phyloP scores from a whole-genome alignment of 2,113 vertebrate species.

The Leiothrix lutea region DNA sequence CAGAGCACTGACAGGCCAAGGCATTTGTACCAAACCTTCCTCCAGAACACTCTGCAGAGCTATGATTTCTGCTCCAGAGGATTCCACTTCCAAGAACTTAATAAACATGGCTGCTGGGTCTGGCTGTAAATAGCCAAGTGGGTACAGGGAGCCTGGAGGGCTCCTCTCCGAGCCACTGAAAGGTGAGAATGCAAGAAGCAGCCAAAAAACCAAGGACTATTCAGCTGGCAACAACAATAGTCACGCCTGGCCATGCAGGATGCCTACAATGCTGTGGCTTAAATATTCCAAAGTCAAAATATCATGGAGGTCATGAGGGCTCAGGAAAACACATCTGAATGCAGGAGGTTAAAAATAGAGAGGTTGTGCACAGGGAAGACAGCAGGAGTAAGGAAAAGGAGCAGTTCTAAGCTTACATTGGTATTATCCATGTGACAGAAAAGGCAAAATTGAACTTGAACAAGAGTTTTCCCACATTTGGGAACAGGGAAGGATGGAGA shows the following conservation, averaged over 20 bases:
- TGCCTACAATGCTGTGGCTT: not conserved
- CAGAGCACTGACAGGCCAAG: fast-evolving
- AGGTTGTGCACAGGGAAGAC: fast-evolving
- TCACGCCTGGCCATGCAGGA: not conserved
- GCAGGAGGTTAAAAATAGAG: slow-evolving; percentile 36
- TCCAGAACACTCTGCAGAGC: fast-evolving
- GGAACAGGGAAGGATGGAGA: fast-evolving
- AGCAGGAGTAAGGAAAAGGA: not conserved
- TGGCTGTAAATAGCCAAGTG: not conserved
- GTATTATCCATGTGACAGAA: not conserved
- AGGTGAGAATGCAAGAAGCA: not conserved
- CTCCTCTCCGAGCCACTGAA: not conserved
- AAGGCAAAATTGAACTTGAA: not conserved
- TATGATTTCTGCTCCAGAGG: not conserved
- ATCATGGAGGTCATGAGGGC: not conserved
- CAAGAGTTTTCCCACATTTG: no score
- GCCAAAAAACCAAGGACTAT: not conserved
- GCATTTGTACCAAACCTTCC: not conserved
- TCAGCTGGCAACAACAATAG: slow-evolving; percentile 62
- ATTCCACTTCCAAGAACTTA: not conserved
- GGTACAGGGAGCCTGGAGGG: not conserved
- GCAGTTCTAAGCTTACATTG: not conserved
- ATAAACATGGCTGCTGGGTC: not conserved
- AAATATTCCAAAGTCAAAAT: slow-evolving; percentile 2
- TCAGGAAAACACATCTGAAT: not conserved